phyloP scores from a whole-genome alignment of 2,888 invertebrate genomes.

The Erannis defoliaria region DNA sequence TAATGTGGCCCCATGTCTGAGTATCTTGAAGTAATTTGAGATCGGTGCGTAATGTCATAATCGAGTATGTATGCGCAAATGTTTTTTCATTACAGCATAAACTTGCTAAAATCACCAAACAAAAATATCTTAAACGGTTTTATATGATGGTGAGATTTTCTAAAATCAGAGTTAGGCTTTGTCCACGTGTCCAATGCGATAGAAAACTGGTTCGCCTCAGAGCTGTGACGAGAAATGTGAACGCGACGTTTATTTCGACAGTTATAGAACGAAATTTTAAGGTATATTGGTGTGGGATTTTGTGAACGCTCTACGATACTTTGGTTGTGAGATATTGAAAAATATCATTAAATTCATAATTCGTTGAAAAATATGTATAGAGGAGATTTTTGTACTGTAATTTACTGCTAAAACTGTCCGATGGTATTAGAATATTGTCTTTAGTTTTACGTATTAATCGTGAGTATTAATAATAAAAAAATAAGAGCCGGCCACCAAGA shows the following conservation, averaged over 20 bases:
- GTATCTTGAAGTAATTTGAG: neutral
- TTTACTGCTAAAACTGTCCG: neutral
- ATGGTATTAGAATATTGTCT: neutral
- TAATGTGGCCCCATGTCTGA: too few relatives aligned
- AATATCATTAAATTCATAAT: neutral
- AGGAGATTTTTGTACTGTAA: neutral
- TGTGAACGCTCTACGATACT: slow-evolving; percentile 27
- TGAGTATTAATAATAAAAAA: too few relatives aligned
- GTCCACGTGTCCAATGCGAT: too few relatives aligned
- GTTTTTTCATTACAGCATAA: too few relatives aligned
- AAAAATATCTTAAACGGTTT: too few relatives aligned
- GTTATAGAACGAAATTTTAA: slow-evolving; percentile 7
- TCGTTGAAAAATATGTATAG: neutral
- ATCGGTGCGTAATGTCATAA: too few relatives aligned
- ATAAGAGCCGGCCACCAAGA: too few relatives aligned
- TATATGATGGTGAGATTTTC: too few relatives aligned
- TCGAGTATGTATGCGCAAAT: too few relatives aligned
- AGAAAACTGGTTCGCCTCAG: slow-evolving; percentile 15
- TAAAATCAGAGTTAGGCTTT: too few relatives aligned
- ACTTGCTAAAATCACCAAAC: too few relatives aligned
- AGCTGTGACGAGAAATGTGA: slow-evolving; percentile 1
- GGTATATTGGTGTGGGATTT: slow-evolving; percentile 4
- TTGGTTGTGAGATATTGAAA: slow-evolving; percentile 13
- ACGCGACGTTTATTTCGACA: slow-evolving; percentile 42
- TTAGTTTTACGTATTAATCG: too few relatives aligned